Evolutionary conservation across 2,113 vertebrate genomes (phyloP), one percentile per base, ranked within the genome.

Genomic region (Piaya cayana): DNA sequence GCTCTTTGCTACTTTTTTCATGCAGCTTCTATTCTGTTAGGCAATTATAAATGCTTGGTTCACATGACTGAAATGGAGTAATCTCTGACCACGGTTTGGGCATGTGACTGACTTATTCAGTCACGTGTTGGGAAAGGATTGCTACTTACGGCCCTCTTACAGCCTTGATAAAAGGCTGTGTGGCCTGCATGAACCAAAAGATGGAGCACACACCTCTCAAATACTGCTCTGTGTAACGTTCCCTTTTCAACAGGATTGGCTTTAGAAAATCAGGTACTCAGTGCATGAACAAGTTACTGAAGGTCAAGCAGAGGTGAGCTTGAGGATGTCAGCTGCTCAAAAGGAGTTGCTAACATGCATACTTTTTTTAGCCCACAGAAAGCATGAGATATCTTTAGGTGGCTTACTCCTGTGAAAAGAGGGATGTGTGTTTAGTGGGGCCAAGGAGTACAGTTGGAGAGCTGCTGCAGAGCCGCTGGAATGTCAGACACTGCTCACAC

Each of bases 141-240:
- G 2, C 82, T 91, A 8, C 92, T 78, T 81, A 19, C 15, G 74
- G 92, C 72, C 94, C 72, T 93, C 91, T 26, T 13, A 94, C 59
- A 60, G 88, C 69, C 72, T 92, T 84, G 76, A 71, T 86, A 95
- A 93, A 77, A 82, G 87, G 80, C 92, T 96, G 96, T 94, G 86
- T 92, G 96, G 95, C 95, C 88, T 92, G 68, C 72, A 8, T 64
- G 82, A 97, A 72, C 96, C 96, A 95, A 97, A 93, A 97, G 96
- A 95, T 97, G 96, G 96, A 97, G 96, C 96, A 96, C 95, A 70
- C 69, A 96, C 79, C 95, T 97, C 94, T 94, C 27, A 88, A 96
- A 96, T 97, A 42, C 88, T 49, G 64, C 82, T 90, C 53, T 94
- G 52, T 91, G 42, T 42, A 90, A 32, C 1, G 0, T 86, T 94